Evolutionary conservation across 2,797 vertebrate species (phyloP).

Genomic region (Limosa lapponica): DNA sequence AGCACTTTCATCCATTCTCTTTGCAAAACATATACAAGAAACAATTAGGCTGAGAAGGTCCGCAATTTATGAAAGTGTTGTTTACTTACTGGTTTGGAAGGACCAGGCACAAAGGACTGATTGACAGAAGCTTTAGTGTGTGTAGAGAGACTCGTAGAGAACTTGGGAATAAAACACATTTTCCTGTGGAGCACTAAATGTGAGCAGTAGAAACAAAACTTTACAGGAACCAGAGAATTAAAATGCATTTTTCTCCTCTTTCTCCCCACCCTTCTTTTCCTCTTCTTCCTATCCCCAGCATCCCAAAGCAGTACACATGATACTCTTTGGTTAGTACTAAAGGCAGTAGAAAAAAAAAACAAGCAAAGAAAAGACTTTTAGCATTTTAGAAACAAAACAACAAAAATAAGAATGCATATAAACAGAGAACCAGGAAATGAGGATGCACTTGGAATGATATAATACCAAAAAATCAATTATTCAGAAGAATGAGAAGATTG

Average conservation of each 20-base stretch:
- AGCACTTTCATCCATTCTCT: neutral
- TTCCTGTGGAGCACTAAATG: neutral
- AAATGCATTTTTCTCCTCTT: neutral
- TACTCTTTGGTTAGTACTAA: neutral
- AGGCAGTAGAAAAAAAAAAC: neutral
- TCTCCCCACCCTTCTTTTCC: neutral
- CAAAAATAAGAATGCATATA: neutral
- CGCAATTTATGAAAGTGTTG: neutral
- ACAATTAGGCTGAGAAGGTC: neutral
- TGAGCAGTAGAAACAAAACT: neutral
- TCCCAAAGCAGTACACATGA: neutral
- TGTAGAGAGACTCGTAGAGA: neutral
- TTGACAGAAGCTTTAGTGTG: neutral
- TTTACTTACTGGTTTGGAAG: neutral
- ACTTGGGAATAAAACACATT: neutral
- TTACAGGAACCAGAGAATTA: neutral
- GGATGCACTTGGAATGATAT: neutral
- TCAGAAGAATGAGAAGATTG: neutral
- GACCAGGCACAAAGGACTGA: neutral
- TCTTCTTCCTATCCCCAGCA: neutral
- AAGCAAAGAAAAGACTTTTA: neutral
- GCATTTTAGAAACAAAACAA: neutral
- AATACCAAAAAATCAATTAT: neutral
- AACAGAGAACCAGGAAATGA: neutral
- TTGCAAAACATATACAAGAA: neutral